Evolutionary conservation across 2,888 invertebrate genomes (phyloP), one percentile per base, ranked within the genome.

Genomic region (Epicampocera succincta): DNA sequence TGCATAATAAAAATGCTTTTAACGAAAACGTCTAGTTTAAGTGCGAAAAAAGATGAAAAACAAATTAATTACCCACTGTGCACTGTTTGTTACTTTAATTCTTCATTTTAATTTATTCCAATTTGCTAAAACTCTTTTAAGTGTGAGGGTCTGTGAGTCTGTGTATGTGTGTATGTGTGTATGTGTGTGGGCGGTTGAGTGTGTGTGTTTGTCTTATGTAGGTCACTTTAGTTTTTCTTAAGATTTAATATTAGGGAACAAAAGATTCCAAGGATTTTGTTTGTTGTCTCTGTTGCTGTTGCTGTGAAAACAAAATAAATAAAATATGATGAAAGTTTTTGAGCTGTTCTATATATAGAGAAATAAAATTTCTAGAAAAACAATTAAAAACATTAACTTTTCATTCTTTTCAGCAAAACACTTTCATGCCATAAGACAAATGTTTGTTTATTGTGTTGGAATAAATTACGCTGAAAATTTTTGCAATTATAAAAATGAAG

Each of bases 401-500:
- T 52, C 44, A 29, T 68, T 29, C 17, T 44, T 25, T 44, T 17
- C 58, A 58, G 17, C 11, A 15, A 40, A 42, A 40, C 29, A 58
- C 54, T 56, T 44, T 9, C 4, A 11, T 17, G 50, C 17, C 11
- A 52, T 60, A 61, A 42, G 12, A 21, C 46, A 63, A 77, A 63
- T 60, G 44, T 54, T 60, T 69, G 60, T 29, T 19, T 52, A 12
- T 42, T 42, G 66, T 52, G 13, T 19, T 50, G 61, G 60, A 75
- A 77, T 63, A 50, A 78, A 78, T 78, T 78, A 72, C 50, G 65
- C 65, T 42, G 63, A 78, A 71, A 46, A 71, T 48, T 40, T 71
- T 40, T n/a, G n/a, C 13, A 66, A 60, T 68, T 60, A 52, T 61
- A 15, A n/a, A 44, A 72, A 61, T 33, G 13, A 21, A 52, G 42